Evolutionary conservation across 2,888 invertebrate genomes (phyloP).

Genomic region (Acronicta alni): DNA sequence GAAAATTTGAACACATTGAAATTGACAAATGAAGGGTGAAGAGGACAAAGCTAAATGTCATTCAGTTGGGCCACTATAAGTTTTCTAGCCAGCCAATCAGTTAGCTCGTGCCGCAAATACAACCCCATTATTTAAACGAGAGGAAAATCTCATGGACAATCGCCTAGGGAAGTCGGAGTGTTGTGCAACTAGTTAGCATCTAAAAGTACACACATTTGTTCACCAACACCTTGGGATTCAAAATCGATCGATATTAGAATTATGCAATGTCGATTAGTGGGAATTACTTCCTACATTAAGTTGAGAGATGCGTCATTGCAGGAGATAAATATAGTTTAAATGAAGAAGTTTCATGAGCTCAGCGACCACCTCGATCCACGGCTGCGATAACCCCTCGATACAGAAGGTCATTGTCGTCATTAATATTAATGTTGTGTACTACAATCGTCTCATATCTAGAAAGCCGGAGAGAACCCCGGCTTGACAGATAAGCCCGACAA

Average conservation of each 20-base stretch:
- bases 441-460: slow-evolving; percentile 40
- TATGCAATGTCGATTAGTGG: neutral
- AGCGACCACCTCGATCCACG: slow-evolving; percentile 62
- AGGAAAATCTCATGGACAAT: too few relatives aligned
- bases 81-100: too few relatives aligned
- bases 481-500: slow-evolving; percentile 24
- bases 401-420: slow-evolving; percentile 70
- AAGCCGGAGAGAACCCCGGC: slow-evolving; percentile 49
- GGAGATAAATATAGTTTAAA: slow-evolving; percentile 1
- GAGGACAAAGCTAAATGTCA: too few relatives aligned
- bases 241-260: neutral
- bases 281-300: neutral
- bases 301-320: slow-evolving; percentile 3
- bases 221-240: neutral
- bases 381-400: slow-evolving; percentile 69
- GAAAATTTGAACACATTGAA: too few relatives aligned
- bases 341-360: slow-evolving; percentile 49
- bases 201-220: neutral
- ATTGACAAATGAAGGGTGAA: too few relatives aligned
- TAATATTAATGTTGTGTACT: slow-evolving; percentile 30
- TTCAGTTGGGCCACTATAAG: too few relatives aligned
- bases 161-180: too few relatives aligned
- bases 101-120: too few relatives aligned
- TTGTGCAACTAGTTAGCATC: neutral
- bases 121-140: too few relatives aligned